Evolutionary conservation across 2,888 invertebrate species (phyloP).

Genomic region (Amaurobius ferox): DNA sequence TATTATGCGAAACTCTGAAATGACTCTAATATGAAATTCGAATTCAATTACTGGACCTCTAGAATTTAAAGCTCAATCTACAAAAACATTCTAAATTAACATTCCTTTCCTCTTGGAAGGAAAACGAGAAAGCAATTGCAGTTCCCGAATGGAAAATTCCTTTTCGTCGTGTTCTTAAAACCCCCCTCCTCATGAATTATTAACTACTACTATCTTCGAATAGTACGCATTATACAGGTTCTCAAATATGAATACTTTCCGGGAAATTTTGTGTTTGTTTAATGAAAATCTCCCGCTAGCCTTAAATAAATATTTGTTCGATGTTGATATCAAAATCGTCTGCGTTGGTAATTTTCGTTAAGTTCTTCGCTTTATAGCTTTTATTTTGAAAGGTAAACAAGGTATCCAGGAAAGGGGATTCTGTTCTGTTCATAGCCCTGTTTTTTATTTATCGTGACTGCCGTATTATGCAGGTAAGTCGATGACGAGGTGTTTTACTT

Average conservation of each 20-base stretch:
- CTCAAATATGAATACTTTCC: not conserved
- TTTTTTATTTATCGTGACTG: no score
- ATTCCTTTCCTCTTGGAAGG: slow-evolving; percentile 1
- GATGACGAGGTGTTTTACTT: no score
- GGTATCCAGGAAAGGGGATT: no score
- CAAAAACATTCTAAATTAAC: slow-evolving; percentile 1
- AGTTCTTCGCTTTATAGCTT: not conserved
- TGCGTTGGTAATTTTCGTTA: not conserved
- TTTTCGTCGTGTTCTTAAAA: not conserved
- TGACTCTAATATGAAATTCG: no score
- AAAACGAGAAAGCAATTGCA: slow-evolving; percentile 6
- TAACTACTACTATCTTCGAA: not conserved
- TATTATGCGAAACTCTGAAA: no score
- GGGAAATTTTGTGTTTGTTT: slow-evolving; percentile 15
- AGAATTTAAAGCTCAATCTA: not conserved
- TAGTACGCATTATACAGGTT: not conserved
- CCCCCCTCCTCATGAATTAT: slow-evolving; percentile 1
- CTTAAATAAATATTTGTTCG: slow-evolving; percentile 7
- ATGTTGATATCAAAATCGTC: slow-evolving; percentile 7
- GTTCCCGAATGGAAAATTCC: not conserved
- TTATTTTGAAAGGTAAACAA: no score
- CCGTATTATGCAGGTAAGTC: no score
- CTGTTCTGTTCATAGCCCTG: no score
- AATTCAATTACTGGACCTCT: slow-evolving; percentile 1
- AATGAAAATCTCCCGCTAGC: slow-evolving; percentile 15